Conservation (phyloP, 37 sponge, comb jelly and placozoan species). For the Dysidea cf. avara region DNA sequence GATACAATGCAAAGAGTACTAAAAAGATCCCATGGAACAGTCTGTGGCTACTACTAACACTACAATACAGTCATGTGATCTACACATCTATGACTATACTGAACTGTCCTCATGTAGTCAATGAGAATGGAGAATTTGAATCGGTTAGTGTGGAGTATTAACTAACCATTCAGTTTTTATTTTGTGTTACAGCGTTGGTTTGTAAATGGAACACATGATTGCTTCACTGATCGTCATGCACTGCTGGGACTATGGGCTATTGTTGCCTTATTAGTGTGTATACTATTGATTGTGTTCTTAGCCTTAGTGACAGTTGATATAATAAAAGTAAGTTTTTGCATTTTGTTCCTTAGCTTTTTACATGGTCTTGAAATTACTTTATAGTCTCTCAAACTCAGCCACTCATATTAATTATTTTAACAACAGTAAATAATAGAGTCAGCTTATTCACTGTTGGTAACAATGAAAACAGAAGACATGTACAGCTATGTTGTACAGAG, state of each 20-base stretch:
- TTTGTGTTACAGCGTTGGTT: conserved; percentile 69
- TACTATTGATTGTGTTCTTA: conserved; percentile 14
- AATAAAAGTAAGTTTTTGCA: too few species aligned
- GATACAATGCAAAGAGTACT: too few species aligned
- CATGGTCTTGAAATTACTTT: too few species aligned
- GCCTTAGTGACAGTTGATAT: too few species aligned
- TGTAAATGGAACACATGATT: conserved; percentile 35
- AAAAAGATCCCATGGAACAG: conserved; percentile 53
- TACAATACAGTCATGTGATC: conserved; percentile 44
- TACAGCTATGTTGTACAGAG: too few species aligned
- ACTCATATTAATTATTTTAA: too few species aligned
- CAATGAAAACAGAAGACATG: too few species aligned
- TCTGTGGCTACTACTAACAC: conserved; percentile 54
- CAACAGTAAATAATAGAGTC: too few species aligned
- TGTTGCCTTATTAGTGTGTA: conserved; percentile 15
- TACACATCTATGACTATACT: conserved; percentile 61
- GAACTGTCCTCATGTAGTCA: conserved; percentile 50
- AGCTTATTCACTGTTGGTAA: too few species aligned
- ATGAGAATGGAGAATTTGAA: not conserved
- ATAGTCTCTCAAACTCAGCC: too few species aligned
- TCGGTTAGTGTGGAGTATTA: conserved; percentile 6
- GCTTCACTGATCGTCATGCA: conserved; percentile 66
- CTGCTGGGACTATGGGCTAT: conserved; percentile 53
- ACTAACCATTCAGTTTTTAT: too few species aligned
- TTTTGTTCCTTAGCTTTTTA: too few species aligned